Base-by-base conservation (phyloP, 2,113 vertebrate species). In the Eretmochelys imbricata region DNA sequence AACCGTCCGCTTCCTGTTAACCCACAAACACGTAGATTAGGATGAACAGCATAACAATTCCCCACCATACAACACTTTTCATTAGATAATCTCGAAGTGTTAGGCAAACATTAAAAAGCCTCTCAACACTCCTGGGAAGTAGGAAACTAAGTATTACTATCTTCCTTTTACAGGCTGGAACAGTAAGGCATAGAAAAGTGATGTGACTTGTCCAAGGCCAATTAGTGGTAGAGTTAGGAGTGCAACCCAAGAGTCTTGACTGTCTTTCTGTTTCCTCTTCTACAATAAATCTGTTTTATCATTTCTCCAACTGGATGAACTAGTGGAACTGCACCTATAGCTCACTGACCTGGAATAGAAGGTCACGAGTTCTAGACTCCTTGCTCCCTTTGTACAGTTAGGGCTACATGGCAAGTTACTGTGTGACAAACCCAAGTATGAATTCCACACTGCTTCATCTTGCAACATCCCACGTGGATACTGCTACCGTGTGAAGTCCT, bases 1-100 rank as follows among this genome's bases (percentile, higher is more conserved):
- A 89, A 94, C 82, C 94, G 97, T 96, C 97, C 22, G 24, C 90
- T 97, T 98, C 97, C 97, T 96, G 96, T 93, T 96, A 97, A 95
- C 94, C 97, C 95, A 96, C 95, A 97, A 92, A 72, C 8, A 95
- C 0, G 14, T 25, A 57, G 53, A 51, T 11, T 75, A 91, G 88
- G 80, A 83, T 93, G 76, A 91, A 93, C 10, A 49, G 92, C 89
- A 75, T 50, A 95, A 95, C 92, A 85, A 22, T 20, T 12, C 91
- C 75, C 80, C 50, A 59, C 72, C 5, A 38, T 48, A 80, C 7
- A 94, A n/a, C 88, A 97, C 92, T 93, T 89, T 82, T 65, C 65
- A 27, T 97, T 96, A 96, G 89, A 95, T 93, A 96, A 97, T 94
- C 96, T 87, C 84, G 90, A 35, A 57, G 11, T 83, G 95, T 96